phyloP scores from a whole-genome alignment of 2,797 vertebrate genomes.

The Nannoperca obscura region DNA sequence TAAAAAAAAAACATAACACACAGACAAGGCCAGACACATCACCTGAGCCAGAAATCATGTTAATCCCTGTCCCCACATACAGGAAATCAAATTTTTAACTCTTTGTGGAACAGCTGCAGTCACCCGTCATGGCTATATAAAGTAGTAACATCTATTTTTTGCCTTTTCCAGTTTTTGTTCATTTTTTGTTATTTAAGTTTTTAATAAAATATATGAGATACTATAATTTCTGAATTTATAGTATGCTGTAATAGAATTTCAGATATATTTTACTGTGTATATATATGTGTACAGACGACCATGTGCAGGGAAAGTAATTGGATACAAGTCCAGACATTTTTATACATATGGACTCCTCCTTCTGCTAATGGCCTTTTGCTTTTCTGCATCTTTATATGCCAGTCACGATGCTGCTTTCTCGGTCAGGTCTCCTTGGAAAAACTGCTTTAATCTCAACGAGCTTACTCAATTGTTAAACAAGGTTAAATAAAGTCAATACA shows the following conservation, averaged over 20 bases:
- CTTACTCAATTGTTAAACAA: slow-evolving; percentile 47
- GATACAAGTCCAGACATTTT: neutral
- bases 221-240: neutral
- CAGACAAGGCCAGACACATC: slow-evolving; percentile 6
- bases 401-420: slow-evolving; percentile 17
- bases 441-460: slow-evolving; percentile 54
- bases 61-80: neutral
- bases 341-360: neutral
- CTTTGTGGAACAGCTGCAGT: neutral
- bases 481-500: slow-evolving; percentile 64
- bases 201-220: neutral
- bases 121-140: neutral
- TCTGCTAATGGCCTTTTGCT: slow-evolving; percentile 26
- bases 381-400: slow-evolving; percentile 46
- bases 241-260: neutral
- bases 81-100: slow-evolving; percentile 1
- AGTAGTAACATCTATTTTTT: neutral
- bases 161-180: neutral
- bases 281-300: neutral
- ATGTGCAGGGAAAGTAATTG: neutral
- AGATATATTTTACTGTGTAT: neutral
- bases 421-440: slow-evolving; percentile 47
- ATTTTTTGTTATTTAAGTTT: neutral
- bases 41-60: neutral
- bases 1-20: neutral